Percentiles rank a stretch among this genome's conserved stretches.
phyloP scores from a whole-genome alignment of 2,797 vertebrate genomes.

The Coilia nasus region DNA sequence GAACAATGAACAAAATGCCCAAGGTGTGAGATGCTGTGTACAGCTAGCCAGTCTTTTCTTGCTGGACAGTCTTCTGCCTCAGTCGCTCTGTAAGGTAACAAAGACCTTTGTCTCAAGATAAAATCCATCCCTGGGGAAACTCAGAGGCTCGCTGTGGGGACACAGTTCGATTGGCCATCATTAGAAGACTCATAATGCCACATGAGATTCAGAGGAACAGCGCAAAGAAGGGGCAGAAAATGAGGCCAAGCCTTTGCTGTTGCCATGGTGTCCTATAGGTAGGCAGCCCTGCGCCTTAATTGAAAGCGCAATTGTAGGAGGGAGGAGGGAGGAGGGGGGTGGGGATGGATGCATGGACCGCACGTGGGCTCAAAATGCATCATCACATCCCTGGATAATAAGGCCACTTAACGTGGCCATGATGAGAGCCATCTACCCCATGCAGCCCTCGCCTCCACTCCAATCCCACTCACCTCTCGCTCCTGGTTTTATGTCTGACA shows the following conservation, averaged over 20 bases:
- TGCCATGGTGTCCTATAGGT: not conserved
- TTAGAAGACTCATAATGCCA: not conserved
- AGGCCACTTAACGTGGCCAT: not conserved
- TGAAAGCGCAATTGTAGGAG: not conserved
- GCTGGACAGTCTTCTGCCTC: not conserved
- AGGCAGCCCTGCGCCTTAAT: not conserved
- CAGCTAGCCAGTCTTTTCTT: not conserved
- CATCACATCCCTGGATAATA: not conserved
- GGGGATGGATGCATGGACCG: not conserved
- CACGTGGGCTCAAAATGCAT: not conserved
- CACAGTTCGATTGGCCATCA: not conserved
- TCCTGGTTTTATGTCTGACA: not conserved
- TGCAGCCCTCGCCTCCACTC: not conserved
- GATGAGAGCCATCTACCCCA: not conserved
- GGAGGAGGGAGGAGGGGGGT: no score
- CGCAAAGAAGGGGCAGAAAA: not conserved
- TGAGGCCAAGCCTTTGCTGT: not conserved
- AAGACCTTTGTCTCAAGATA: not conserved
- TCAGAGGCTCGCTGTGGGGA: not conserved
- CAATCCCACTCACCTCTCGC: not conserved
- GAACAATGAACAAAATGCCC: not conserved
- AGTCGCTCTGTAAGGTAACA: not conserved
- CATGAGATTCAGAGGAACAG: not conserved
- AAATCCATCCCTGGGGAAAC: not conserved
- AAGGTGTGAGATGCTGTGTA: not conserved